Conservation (phyloP, 2,888 invertebrate genomes). For the Parasteatoda lunata region DNA sequence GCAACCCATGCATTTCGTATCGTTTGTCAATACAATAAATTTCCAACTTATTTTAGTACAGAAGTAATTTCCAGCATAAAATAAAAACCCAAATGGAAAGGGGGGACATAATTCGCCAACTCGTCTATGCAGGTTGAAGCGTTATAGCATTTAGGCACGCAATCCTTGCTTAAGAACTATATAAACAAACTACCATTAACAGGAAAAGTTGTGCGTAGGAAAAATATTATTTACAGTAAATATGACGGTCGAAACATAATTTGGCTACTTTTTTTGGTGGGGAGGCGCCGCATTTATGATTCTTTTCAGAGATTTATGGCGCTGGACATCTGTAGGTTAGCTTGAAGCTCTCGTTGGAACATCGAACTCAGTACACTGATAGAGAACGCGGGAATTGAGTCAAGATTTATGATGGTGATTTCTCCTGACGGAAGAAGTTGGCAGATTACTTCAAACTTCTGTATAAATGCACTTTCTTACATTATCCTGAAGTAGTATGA, state of each 20-base stretch:
- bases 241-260: constrained; percentile 37
- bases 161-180: constrained; percentile 17
- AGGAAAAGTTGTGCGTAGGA: constrained; percentile 23
- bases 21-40: constrained; percentile 27
- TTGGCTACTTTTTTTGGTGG: constrained; percentile 1
- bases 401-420: constrained; percentile 10
- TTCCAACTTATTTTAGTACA: constrained; percentile 22
- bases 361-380: constrained; percentile 3
- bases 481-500: neutral
- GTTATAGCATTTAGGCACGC: constrained; percentile 58
- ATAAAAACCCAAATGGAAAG: neutral
- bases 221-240: constrained; percentile 53
- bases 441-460: neutral
- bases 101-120: neutral
- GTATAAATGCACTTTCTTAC: neutral
- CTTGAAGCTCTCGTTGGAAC: constrained; percentile 7
- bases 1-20: no score
- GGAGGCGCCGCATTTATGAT: neutral
- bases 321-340: constrained; percentile 44
- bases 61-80: constrained; percentile 37
- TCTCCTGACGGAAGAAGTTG: neutral
- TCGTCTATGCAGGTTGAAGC: neutral
- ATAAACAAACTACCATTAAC: constrained; percentile 46
- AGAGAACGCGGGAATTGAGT: neutral
- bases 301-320: constrained; percentile 31